Percentiles rank a stretch among this genome's conserved stretches.
These are phyloP conservation scores for Biston stratarius DNA, from an alignment of 2,888 invertebrate species.

Conservation along the genomic window DNA sequence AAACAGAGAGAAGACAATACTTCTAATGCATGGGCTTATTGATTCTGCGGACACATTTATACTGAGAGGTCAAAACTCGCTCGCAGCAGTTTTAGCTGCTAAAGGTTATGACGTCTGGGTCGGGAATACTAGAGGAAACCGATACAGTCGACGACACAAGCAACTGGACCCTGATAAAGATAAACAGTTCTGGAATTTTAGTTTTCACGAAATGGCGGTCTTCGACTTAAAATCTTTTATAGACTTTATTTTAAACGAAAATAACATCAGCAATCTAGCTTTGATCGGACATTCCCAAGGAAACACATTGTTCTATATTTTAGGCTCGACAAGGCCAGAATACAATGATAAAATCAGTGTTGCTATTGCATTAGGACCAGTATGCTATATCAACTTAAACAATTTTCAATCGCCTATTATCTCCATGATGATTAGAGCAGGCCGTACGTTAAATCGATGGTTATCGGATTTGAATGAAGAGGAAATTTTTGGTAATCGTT, in stretches of 20 bases:
- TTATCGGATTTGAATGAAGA: conserved; percentile 26
- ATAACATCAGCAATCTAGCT: conserved; percentile 80
- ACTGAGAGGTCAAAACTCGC: conserved; percentile 52
- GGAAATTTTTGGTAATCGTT: conserved; percentile 33
- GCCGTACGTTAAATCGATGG: conserved; percentile 18
- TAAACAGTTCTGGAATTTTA: conserved; percentile 79
- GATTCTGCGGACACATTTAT: conserved; percentile 59
- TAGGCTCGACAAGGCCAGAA: conserved; percentile 78
- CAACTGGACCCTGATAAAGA: conserved; percentile 64
- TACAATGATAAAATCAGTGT: conserved; percentile 85
- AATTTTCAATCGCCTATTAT: conserved; percentile 31
- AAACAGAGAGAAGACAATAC: conserved; percentile 47
- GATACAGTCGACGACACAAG: conserved; percentile 83
- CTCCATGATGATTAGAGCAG: conserved; percentile 18
- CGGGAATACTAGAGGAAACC: conserved; percentile 84
- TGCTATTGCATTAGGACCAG: conserved; percentile 83
- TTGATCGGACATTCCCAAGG: conserved; percentile 90
- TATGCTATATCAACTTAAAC: conserved; percentile 70
- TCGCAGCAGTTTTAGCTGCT: conserved; percentile 66
- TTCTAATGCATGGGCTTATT: conserved; percentile 58
- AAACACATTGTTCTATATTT: conserved; percentile 82
- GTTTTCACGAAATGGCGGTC: conserved; percentile 89
- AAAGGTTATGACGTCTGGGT: conserved; percentile 79
- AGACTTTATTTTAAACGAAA: conserved; percentile 62
- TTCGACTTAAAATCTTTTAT: conserved; percentile 89